These are phyloP conservation scores for Meriones psammophilus DNA, from an alignment of 2,797 vertebrate genomes.

Conservation along the genomic window DNA sequence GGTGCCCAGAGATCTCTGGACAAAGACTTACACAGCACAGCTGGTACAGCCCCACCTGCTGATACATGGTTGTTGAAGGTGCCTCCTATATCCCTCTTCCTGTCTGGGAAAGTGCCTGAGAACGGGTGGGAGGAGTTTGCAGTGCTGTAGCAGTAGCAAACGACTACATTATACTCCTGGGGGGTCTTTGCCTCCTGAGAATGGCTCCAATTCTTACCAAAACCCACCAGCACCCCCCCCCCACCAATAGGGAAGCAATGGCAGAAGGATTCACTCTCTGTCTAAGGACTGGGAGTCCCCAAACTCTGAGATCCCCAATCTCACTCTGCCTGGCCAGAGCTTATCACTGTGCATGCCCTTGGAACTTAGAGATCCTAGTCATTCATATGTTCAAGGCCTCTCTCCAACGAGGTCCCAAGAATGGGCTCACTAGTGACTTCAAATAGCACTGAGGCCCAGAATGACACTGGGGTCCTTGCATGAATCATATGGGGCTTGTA, in stretches of 20 bases:
- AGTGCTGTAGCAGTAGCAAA: fast-evolving
- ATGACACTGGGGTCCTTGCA: background rate
- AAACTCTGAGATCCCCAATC: background rate
- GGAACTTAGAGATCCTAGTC: background rate
- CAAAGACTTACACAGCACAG: background rate
- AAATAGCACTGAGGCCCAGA: background rate
- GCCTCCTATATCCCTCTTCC: background rate
- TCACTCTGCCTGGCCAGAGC: background rate
- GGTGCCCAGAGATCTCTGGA: background rate
- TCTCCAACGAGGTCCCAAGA: background rate
- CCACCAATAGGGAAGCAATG: background rate
- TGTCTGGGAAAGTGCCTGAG: background rate
- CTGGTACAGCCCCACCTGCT: too few species aligned
- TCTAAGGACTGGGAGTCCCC: background rate
- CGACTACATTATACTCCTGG: too few species aligned
- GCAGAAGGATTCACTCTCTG: background rate
- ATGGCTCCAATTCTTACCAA: background rate
- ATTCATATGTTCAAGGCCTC: background rate
- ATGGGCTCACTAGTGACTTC: background rate
- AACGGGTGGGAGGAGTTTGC: background rate
- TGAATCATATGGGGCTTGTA: fast-evolving
- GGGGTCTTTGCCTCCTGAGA: background rate
- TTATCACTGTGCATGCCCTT: too few species aligned
- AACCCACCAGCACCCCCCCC: background rate
- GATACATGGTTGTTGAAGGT: background rate